A percentile compares a stretch with the other conserved stretches of the same genome.
phyloP scores from a whole-genome alignment of 1,140 invertebrate genomes.

The Chrysomallon squamiferum region DNA sequence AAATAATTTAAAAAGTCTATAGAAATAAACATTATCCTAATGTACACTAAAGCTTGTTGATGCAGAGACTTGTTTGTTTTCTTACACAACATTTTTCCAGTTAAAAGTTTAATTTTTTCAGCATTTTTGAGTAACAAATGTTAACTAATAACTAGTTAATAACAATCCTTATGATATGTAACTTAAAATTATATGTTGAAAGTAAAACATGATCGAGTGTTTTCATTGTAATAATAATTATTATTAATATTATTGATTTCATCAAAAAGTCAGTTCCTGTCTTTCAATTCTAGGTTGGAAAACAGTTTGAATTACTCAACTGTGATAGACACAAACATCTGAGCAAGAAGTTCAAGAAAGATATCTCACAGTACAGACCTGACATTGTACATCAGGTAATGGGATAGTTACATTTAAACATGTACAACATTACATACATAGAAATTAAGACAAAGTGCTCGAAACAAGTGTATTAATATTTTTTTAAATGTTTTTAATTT shows the following conservation, averaged over 20 bases:
- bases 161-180: background rate
- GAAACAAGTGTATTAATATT: too few species aligned
- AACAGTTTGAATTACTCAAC: slow-evolving; percentile 89
- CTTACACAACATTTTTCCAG: too few species aligned
- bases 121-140: background rate
- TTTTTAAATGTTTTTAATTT: too few species aligned
- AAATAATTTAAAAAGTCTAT: too few species aligned
- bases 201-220: background rate
- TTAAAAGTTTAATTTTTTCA: too few species aligned
- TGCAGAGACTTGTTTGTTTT: too few species aligned
- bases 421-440: too few species aligned
- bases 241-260: background rate
- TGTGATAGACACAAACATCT: slow-evolving; percentile 90
- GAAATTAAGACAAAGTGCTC: too few species aligned
- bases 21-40: too few species aligned
- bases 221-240: background rate
- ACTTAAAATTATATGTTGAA: background rate
- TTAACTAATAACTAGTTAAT: background rate
- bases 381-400: slow-evolving; percentile 91
- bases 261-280: background rate
- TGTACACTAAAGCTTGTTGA: too few species aligned
- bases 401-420: too few species aligned
- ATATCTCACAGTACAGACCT: slow-evolving; percentile 84
- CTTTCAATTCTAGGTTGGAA: slow-evolving; percentile 75
- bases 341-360: slow-evolving; percentile 83